phyloP scores from a whole-genome alignment of 2,797 vertebrate species.

The Morelia viridis region DNA sequence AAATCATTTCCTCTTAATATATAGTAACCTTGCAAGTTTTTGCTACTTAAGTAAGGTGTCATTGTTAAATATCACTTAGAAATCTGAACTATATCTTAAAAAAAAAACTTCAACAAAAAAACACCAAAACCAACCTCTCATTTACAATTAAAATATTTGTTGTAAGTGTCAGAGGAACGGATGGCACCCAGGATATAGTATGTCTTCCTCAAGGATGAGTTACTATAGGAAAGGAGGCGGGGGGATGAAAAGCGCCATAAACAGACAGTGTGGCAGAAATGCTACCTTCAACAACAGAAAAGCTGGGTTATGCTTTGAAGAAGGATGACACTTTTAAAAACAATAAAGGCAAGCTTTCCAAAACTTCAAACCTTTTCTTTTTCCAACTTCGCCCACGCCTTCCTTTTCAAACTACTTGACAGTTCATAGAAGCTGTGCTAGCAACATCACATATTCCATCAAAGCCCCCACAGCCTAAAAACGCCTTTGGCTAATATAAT shows the following conservation, averaged over 20 bases:
- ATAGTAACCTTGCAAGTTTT: neutral
- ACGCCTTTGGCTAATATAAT: conserved; percentile 4
- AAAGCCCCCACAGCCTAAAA: conserved; percentile 4
- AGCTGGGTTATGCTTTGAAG: neutral
- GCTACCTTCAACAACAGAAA: neutral
- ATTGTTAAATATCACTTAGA: neutral
- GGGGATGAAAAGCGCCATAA: neutral
- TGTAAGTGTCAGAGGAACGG: neutral
- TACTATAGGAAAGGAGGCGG: neutral
- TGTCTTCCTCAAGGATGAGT: neutral
- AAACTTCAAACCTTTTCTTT: neutral
- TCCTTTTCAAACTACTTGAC: neutral
- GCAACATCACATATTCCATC: neutral
- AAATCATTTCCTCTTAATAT: neutral
- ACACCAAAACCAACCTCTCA: neutral
- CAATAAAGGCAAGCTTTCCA: conserved; percentile 6
- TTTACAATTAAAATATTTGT: neutral
- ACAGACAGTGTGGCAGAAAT: neutral
- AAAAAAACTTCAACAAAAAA: neutral
- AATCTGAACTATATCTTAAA: neutral
- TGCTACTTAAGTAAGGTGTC: neutral
- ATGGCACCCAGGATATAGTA: neutral
- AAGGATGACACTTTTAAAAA: neutral
- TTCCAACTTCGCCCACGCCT: neutral
- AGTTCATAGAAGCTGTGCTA: neutral